These are phyloP conservation scores for Shargacucullia verbasci DNA, from an alignment of 2,888 invertebrate species.

Conservation along the genomic window DNA sequence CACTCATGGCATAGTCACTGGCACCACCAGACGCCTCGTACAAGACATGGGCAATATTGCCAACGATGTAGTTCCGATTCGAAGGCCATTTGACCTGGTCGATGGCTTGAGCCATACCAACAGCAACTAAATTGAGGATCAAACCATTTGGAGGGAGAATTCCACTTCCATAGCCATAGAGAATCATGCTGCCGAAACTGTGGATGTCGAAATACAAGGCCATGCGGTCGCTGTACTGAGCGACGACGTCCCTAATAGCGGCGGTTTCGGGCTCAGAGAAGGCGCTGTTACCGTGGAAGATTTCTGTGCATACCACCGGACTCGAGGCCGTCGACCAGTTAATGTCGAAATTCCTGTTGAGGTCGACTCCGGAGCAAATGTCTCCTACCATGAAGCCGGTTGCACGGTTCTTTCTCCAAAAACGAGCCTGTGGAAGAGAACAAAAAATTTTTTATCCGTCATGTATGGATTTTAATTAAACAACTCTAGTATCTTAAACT, in stretches of 20 bases:
- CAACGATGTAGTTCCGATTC: constrained; percentile 84
- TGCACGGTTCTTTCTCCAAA: constrained; percentile 92
- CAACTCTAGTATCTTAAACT: too few species aligned
- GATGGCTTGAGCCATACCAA: constrained; percentile 81
- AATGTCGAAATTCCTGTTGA: constrained; percentile 93
- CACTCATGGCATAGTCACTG: constrained; percentile 89
- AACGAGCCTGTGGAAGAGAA: constrained; percentile 77
- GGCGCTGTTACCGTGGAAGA: constrained; percentile 89
- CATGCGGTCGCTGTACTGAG: constrained; percentile 78
- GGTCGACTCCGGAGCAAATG: constrained; percentile 91
- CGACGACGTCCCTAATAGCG: constrained; percentile 88
- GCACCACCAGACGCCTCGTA: constrained; percentile 90
- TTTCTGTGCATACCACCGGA: constrained; percentile 88
- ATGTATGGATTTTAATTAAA: too few species aligned
- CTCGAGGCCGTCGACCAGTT: constrained; percentile 90
- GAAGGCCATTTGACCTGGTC: constrained; percentile 78
- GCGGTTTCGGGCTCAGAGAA: constrained; percentile 92
- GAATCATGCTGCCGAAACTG: constrained; percentile 91
- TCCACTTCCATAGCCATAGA: constrained; percentile 76
- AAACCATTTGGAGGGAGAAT: constrained; percentile 84
- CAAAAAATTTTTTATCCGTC: too few species aligned
- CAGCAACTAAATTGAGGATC: constrained; percentile 75
- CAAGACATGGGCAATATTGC: constrained; percentile 82
- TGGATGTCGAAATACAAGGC: constrained; percentile 93
- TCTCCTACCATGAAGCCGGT: constrained; percentile 62